Evolutionary conservation across 2,797 vertebrate genomes (phyloP), one percentile per base, ranked within the genome.

Genomic region (Margarornis squamiger): DNA sequence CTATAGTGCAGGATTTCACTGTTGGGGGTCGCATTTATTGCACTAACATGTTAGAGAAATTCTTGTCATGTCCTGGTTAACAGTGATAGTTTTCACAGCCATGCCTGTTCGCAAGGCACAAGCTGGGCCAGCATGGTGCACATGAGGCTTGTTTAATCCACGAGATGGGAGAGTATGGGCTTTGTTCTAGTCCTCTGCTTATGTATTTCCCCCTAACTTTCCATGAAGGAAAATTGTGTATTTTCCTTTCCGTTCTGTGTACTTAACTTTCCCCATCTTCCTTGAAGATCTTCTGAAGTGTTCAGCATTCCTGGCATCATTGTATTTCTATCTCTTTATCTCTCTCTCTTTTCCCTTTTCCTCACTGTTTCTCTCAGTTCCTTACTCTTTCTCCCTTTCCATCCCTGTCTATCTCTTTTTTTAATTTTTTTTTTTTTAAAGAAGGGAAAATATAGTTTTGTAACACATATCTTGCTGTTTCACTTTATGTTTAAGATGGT

Each of bases 61-160:
- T 80, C 36, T 36, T 1, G 13, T 62, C 46, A 13, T 0, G 0
- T 51, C n/a, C 48, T 0, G 0, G 20, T 54, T 77, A 30, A 7
- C 24, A 55, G 45, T 38, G 61, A 17, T 15, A 49, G 29, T 23
- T 74, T 59, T 84, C 70, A 29, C 36, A 67, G 30, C 52, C 2
- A 0, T 15, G 17, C 17, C 70, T 72, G 45, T 51, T 70, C 24
- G 2, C 41, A 41, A 32, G 54, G 61, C 38, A 36, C 0, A 9
- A 68, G 29, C 49, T 75, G 49, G 19, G 41, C 23, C 30, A 26
- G 57, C 32, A 21, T 12, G 29, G 14, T 15, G 59, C 27, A 30
- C 1, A 1, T 0, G 2, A 84, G 45, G 39, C 43, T 48, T 66
- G 12, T 36, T 78, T 36, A 66, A 18, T 12, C 16, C 30, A 30